These are phyloP conservation scores for Argya squamiceps DNA, from an alignment of 2,797 vertebrate genomes.

Conservation along the genomic window DNA sequence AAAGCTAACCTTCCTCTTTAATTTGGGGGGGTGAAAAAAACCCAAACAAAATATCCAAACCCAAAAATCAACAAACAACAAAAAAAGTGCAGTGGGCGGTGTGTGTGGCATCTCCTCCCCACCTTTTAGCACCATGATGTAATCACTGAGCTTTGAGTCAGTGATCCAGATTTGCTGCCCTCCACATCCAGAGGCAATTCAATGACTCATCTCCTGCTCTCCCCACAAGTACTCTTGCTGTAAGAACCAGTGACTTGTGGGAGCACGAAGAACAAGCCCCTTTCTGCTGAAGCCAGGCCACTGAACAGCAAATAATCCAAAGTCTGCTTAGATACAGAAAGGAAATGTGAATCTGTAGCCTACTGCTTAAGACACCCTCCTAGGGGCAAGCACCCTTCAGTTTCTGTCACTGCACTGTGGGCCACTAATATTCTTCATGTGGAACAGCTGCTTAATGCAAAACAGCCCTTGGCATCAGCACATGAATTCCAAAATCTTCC, in stretches of 20 bases:
- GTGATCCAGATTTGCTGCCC: neutral
- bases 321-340: neutral
- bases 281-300: neutral
- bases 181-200: neutral
- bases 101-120: neutral
- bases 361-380: neutral
- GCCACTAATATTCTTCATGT: neutral
- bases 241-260: neutral
- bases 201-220: neutral
- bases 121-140: neutral
- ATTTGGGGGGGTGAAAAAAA: neutral
- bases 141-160: neutral
- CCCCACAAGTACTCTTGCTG: neutral
- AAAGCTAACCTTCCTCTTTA: neutral
- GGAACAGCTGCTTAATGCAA: neutral
- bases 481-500: neutral
- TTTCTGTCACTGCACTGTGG: neutral
- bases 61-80: neutral
- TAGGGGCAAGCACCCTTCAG: neutral
- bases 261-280: neutral
- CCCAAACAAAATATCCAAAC: neutral
- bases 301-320: neutral
- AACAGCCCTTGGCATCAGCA: neutral
- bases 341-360: neutral
- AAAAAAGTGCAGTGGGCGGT: fast-evolving